phyloP scores from a whole-genome alignment of 2,888 invertebrate species.

The Sphaerophoria rueppellii region DNA sequence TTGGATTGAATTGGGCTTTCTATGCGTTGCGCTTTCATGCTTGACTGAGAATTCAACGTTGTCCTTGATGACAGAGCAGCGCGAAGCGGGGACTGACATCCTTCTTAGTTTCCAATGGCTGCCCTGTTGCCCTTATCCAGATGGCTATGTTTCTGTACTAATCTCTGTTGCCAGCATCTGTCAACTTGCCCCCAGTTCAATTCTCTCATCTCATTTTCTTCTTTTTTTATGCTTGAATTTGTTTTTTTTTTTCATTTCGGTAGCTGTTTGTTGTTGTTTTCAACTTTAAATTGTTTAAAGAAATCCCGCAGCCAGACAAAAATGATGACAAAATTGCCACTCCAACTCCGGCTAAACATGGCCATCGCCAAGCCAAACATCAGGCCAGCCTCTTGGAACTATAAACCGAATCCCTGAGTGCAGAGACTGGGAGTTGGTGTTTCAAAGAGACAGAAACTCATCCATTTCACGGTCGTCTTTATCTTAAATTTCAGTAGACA shows the following conservation, averaged over 20 bases:
- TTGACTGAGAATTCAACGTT: constrained; percentile 23
- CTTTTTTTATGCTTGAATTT: constrained; percentile 22
- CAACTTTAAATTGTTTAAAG: constrained; percentile 46
- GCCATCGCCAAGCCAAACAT: neutral
- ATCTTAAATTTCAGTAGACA: constrained; percentile 71
- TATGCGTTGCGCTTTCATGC: constrained; percentile 18
- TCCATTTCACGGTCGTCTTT: constrained; percentile 73
- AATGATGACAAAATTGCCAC: constrained; percentile 25
- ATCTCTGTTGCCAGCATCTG: constrained; percentile 65
- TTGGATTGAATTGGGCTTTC: constrained; percentile 20
- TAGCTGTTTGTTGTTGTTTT: constrained; percentile 10
- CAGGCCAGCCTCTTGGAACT: neutral
- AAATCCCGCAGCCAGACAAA: constrained; percentile 50
- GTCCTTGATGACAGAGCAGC: neutral
- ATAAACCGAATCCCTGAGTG: neutral
- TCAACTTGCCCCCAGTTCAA: constrained; percentile 61
- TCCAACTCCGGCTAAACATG: neutral
- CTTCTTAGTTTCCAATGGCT: constrained; percentile 38
- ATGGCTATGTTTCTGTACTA: constrained; percentile 42
- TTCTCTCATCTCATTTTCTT: constrained; percentile 42
- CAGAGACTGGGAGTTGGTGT: neutral
- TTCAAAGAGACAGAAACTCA: constrained; percentile 43
- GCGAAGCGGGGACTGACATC: neutral
- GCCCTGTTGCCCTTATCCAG: constrained; percentile 56
- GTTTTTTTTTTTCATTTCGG: neutral